These are phyloP conservation scores for Drosophila arawakana DNA, from an alignment of 1,140 invertebrate genomes.

Conservation along the genomic window DNA sequence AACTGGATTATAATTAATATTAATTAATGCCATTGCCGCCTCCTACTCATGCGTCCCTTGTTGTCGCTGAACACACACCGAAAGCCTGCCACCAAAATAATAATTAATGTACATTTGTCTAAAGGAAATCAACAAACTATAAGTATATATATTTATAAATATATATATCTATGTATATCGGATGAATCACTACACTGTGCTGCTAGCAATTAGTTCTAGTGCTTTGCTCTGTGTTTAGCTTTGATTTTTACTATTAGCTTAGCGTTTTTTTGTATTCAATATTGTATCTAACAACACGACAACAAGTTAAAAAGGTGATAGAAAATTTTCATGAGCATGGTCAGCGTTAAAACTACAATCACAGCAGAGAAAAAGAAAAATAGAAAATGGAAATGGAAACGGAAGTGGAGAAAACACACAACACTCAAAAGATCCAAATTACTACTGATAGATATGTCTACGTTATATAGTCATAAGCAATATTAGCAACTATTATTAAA, in stretches of 20 bases:
- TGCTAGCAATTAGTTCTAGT: slow-evolving; percentile 3
- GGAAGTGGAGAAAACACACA: slow-evolving; percentile 20
- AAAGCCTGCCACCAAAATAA: slow-evolving; percentile 74
- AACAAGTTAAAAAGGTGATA: slow-evolving; percentile 64
- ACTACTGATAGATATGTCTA: slow-evolving; percentile 77
- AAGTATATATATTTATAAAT: too few relatives aligned
- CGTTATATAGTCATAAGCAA: slow-evolving; percentile 82
- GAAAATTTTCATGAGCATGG: slow-evolving; percentile 64
- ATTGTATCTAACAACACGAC: slow-evolving; percentile 34
- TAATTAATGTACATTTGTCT: slow-evolving; percentile 21
- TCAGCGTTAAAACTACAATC: slow-evolving; percentile 65
- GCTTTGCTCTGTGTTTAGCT: slow-evolving; percentile 22
- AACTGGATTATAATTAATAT: neutral
- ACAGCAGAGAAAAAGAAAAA: slow-evolving; percentile 17
- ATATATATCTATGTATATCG: neutral
- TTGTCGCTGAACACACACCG: slow-evolving; percentile 39
- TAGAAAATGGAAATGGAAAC: neutral
- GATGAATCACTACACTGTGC: neutral
- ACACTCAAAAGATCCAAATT: slow-evolving; percentile 68
- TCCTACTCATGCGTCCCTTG: neutral
- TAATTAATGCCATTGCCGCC: slow-evolving; percentile 10
- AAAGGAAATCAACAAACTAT: too few relatives aligned
- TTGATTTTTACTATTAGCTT: slow-evolving; percentile 23
- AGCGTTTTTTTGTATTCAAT: slow-evolving; percentile 51
- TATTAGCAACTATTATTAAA: slow-evolving; percentile 71